Evolutionary conservation across 2,113 vertebrate species (phyloP), one percentile per base, ranked within the genome.

Genomic region (Euleptes europaea): DNA sequence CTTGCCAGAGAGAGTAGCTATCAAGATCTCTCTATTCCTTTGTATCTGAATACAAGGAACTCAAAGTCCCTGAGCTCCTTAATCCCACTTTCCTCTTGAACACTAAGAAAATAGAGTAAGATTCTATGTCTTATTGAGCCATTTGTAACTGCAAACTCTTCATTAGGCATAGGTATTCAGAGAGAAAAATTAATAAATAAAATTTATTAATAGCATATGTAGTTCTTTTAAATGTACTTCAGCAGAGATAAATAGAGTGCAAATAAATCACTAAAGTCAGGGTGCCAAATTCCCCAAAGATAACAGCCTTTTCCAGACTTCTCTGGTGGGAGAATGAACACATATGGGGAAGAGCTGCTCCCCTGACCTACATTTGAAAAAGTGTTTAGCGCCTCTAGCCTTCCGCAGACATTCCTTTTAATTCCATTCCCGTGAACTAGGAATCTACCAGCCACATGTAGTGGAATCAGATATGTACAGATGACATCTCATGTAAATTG

Each of bases 71-170:
- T 1, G 15, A 0, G 2, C 1, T 73, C 76, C 35, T 63, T 51
- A 40, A 83, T 79, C 73, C 69, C 38, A 69, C 67, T 84, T 85
- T 75, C 76, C 63, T 82, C 63, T 83, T 65, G 60, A 84, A 19
- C 63, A 42, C 71, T 69, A 51, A 70, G 70, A 33, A 17, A 69
- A 38, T 15, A 69, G n/a, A 72, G 54, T 42, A 17, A 72, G 19
- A 28, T 54, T 31, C 38, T 51, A 28, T 49, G 60, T 26, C 44
- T 47, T 51, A 49, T 17, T 66, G 42, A 33, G 33, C n/a, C 72
- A 76, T 44, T 31, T 15, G 65, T 66, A 12, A 38, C 14, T 66
- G 26, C n/a, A 67, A 76, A 19, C 28, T 66, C 3, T 44, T 63
- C 38, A 35, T 2, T 40, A 71, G 86, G 82, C 65, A 79, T 72